Conservation (phyloP, 2,797 vertebrate species). For the Lateolabrax maculatus region DNA sequence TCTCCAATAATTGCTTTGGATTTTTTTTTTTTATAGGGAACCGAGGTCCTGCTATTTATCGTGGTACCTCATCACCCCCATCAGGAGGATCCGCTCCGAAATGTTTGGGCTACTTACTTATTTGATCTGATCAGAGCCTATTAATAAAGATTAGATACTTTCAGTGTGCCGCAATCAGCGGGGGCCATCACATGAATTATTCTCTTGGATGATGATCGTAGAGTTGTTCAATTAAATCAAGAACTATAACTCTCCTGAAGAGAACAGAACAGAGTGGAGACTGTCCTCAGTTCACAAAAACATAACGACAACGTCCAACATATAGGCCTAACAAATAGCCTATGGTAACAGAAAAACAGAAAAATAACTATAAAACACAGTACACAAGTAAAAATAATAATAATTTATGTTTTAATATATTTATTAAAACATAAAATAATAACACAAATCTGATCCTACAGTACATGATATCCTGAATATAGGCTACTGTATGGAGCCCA, state of each 20-base stretch:
- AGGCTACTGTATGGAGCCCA: background rate
- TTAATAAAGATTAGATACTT: slow-evolving; percentile 1
- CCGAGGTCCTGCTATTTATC: slow-evolving; percentile 49
- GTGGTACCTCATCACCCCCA: slow-evolving; percentile 41
- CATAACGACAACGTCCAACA: background rate
- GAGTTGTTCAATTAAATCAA: background rate
- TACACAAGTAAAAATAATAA: background rate
- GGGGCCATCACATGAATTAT: background rate
- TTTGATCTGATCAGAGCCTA: too few species aligned
- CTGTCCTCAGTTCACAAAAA: background rate
- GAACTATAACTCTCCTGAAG: background rate
- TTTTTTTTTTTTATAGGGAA: slow-evolving; percentile 71
- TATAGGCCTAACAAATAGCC: background rate
- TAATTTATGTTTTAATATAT: too few species aligned
- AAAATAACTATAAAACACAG: background rate
- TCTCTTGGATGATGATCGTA: background rate
- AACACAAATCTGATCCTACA: background rate
- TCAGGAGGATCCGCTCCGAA: slow-evolving; percentile 20
- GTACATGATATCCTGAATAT: too few species aligned
- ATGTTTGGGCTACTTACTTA: too few species aligned
- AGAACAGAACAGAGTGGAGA: background rate
- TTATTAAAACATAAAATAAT: background rate
- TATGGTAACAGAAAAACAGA: too few species aligned
- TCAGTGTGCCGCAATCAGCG: background rate
- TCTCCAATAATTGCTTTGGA: slow-evolving; percentile 81